phyloP scores from a whole-genome alignment of 2,113 vertebrate genomes.

The Columbina picui region DNA sequence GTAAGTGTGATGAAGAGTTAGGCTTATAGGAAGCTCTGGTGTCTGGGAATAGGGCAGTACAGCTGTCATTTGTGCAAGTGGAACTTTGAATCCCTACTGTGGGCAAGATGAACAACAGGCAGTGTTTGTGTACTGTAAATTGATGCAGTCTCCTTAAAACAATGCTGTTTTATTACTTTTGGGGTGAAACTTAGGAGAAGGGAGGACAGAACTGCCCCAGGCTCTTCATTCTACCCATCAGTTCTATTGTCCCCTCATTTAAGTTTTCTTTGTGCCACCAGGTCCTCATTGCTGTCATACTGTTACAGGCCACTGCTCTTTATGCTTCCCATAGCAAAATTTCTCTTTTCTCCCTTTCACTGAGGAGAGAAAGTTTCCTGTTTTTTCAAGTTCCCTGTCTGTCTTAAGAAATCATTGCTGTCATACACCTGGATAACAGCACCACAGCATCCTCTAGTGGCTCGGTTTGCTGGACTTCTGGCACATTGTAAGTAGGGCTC shows the following conservation, averaged over 20 bases:
- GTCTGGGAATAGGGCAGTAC: neutral
- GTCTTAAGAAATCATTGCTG: neutral
- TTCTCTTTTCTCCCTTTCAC: neutral
- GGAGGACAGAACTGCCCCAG: neutral
- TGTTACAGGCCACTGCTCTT: neutral
- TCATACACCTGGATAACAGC: neutral
- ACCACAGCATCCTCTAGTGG: slow-evolving; percentile 63
- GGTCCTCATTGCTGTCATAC: neutral
- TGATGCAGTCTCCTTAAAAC: neutral
- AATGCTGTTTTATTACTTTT: neutral
- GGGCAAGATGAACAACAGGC: neutral
- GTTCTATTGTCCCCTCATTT: neutral
- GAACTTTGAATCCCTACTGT: neutral
- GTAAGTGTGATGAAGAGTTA: neutral
- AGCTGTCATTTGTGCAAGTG: accelerated
- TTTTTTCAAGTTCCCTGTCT: neutral
- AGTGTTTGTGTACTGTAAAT: neutral
- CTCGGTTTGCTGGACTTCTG: neutral
- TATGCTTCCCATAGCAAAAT: neutral
- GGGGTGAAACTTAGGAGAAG: neutral
- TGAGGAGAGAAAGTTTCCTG: neutral
- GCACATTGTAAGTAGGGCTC: neutral
- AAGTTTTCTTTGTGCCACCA: accelerated
- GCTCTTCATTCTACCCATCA: neutral
- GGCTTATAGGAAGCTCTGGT: neutral